These are phyloP conservation scores for Aplodontia rufa DNA, from an alignment of 2,113 vertebrate species.

Conservation along the genomic window DNA sequence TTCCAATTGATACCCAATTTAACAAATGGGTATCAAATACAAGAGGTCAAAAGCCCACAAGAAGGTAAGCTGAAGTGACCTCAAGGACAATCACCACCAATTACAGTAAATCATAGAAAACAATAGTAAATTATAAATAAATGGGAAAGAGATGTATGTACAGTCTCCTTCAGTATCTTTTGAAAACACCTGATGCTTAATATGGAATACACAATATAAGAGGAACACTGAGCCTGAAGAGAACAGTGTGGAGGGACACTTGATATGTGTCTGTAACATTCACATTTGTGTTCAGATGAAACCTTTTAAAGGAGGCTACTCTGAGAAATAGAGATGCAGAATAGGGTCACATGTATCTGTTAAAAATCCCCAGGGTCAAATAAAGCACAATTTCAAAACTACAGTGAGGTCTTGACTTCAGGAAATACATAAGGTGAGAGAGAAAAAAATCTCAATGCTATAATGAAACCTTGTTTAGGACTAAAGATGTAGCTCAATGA, in stretches of 20 bases:
- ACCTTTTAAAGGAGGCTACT: neutral
- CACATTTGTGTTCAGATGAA: neutral
- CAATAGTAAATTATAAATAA: neutral
- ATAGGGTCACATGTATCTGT: neutral
- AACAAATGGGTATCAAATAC: neutral
- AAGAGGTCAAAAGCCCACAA: neutral
- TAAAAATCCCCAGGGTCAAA: neutral
- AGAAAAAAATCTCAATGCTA: neutral
- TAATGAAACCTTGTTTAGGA: neutral
- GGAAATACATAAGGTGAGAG: neutral
- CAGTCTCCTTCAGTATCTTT: neutral
- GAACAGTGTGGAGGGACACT: neutral
- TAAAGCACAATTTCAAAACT: neutral
- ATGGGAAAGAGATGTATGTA: neutral
- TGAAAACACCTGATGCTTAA: neutral
- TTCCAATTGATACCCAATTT: neutral
- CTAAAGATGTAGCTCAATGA: neutral
- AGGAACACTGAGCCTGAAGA: neutral
- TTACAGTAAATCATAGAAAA: conserved; percentile 7
- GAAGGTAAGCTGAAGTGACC: neutral
- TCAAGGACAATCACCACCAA: neutral
- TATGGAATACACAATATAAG: neutral
- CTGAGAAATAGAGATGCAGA: neutral
- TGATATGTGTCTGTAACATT: neutral
- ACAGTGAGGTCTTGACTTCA: neutral